Base-by-base conservation (phyloP, 2,888 invertebrate genomes). In the Acanthosepion pharaonis region DNA sequence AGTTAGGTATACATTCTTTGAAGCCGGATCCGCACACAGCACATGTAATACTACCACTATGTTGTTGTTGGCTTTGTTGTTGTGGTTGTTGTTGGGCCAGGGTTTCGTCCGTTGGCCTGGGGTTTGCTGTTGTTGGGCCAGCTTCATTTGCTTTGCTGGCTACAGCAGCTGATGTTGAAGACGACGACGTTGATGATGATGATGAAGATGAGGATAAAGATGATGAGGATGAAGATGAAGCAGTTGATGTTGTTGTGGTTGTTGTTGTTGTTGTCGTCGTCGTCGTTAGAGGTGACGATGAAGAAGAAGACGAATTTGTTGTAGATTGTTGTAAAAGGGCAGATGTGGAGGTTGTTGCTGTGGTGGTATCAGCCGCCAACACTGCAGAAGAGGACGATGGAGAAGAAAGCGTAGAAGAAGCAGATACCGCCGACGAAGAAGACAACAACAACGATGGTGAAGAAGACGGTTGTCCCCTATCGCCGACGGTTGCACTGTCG, bases 1-100 rank as follows among this genome's bases (percentile, higher is more conserved):
- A 98, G 98, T 98, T 99, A 78, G 99, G 98, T 94, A 98, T 98
- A 91, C 96, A 96, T 94, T 96, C 96, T 94, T 95, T 95, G 55
- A 95, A 94, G 53, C 95, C 94, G 91, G 95, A 94, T n/a, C 95
- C 94, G 53, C 95, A 95, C 33, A 95, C 53, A 48, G 93, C 53
- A 93, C 93, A 93, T 93, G 93, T 53, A 49, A 93, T 28, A 48
- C 93, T 28, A 51, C 49, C 92, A 42, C 55, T 15, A n/a, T 91
- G 42, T 42, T 91, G 92, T n/a, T 92, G 92, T 42, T 92, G 92
- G 42, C n/a, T 42, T 51, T 92, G 92, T 93, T 93, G 93, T 93
- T 93, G 93, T n/a, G 51, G 93, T 92, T 92, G 93, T 92, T 92
- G 92, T 92, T 92, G 92, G 53, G 51, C 49, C n/a, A 51, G 51